Base-by-base conservation (phyloP, 2,888 invertebrate species). In the Lasioglossum figueresi region DNA sequence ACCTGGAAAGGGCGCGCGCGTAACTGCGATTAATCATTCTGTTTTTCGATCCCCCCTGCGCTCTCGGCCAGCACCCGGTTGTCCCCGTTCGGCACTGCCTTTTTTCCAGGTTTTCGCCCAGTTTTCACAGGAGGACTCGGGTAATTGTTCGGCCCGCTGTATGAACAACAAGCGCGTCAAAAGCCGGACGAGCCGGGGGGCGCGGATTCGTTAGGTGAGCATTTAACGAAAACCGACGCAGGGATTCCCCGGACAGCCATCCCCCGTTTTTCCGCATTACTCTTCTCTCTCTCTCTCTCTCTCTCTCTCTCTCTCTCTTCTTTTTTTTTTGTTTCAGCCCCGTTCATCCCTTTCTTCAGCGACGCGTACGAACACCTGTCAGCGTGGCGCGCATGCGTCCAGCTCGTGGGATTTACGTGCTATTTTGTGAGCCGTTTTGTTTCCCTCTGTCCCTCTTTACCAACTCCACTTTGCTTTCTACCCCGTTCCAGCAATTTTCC, bases 121-220 rank as follows among this genome's bases (percentile, higher is more conserved):
- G 83, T 86, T 91, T 89, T 90, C 85, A 88, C 80, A 56, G 81
- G 83, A 84, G 85, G 75, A 88, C 88, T 88, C 88, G 90, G 89
- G 90, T 92, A 92, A 92, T 92, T 92, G 92, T 92, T 91, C 91
- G 87, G 40, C n/a, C 77, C 80, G 76, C 83, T 79, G 85, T 84
- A 84, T 88, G 89, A 89, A 92, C 90, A 91, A 91, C 91, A 91
- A 90, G 86, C 88, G 88, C 88, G 90, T 92, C 91, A 92, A 92
- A 92, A 86, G 86, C 90, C 90, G 91, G 89, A 88, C 90, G 86
- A 88, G 87, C 70, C 84, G 23, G 40, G 83, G 83, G 63, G 31
- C 63, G 87, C 85, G 90, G 89, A 91, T 91, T 92, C 91, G 92
- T 92, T 92, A 92, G 90, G 89, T 86, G 88, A 89, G 86, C 87